Base-by-base conservation (phyloP, 2,797 vertebrate genomes). In the Sarcoramphus papa region DNA sequence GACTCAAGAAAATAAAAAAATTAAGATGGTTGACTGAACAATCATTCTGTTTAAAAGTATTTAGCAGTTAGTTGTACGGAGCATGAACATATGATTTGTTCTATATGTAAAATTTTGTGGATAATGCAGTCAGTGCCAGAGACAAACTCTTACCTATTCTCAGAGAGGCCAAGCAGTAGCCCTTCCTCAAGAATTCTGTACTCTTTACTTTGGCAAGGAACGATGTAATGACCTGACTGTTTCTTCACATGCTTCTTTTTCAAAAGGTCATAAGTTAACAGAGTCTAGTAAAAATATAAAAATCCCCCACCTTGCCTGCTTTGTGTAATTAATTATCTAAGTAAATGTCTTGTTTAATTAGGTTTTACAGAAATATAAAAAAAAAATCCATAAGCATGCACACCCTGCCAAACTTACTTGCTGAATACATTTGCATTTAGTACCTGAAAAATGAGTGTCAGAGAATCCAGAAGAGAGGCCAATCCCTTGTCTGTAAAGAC, bases 201-300 rank as follows among this genome's bases (percentile, higher is more conserved):
- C 85, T 98, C 98, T 30, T 98, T 97, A 81, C 96, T 97, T 92
- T 94, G 98, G 92, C 98, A 98, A 53, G 95, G 95, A 81, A 96
- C 14, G 1, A 98, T 90, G 65, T 96, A 96, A 57, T 98, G 96
- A 51, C 97, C 97, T 12, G 91, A 97, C 93, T 97, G 96, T 80
- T 97, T 98, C 76, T 97, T 98, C 86, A 98, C 57, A 37, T 97
- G 97, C 63, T 97, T 97, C 72, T 90, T 97, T 96, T 98, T 98
- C 35, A 97, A 94, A 89, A 98, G 85, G 76, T 98, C 97, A 31
- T 98, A 98, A 90, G 97, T 96, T 82, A 98, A 88, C 8, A 97
- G 90, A 35, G 93, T 97, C 97, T 98, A 63, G 17, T 59, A 85
- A 92, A 92, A 76, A n/a, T 6, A 51, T 37, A 9, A 23, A 79